A percentile compares a stretch with the other conserved stretches of the same genome.
Conservation (phyloP, 2,888 invertebrate species). For the Himalopsyche tibetana region DNA sequence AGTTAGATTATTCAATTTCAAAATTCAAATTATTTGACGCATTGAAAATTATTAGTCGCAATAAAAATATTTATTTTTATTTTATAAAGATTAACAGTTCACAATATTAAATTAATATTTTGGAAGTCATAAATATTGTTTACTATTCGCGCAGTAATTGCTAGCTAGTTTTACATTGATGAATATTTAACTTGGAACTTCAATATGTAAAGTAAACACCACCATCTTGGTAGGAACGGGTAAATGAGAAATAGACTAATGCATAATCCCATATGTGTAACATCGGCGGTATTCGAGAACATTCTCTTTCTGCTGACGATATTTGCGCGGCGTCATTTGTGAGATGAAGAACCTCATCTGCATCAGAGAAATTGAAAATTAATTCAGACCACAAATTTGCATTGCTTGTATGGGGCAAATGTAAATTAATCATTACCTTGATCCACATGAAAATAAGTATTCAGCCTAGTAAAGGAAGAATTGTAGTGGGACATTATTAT, state of each 20-base stretch:
- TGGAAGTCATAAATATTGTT: too few species aligned
- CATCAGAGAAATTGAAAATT: conserved; percentile 50
- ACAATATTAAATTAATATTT: too few species aligned
- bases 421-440: conserved; percentile 7
- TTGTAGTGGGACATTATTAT: neutral
- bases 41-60: too few species aligned
- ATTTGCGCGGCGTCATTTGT: neutral
- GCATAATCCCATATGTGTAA: conserved; percentile 26
- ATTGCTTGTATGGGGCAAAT: neutral
- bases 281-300: neutral
- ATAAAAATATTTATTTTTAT: too few species aligned
- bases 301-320: conserved; percentile 15
- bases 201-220: neutral
- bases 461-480: neutral
- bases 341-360: conserved; percentile 43
- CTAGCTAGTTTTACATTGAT: too few species aligned
- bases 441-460: neutral
- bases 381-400: conserved; percentile 22
- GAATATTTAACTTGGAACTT: too few species aligned
- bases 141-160: too few species aligned
- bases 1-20: too few species aligned
- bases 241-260: conserved; percentile 19
- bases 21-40: too few species aligned
- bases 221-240: neutral
- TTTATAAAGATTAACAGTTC: too few species aligned